Base-by-base conservation (phyloP, 2,888 invertebrate genomes). In the Blastobasis lacticolella region DNA sequence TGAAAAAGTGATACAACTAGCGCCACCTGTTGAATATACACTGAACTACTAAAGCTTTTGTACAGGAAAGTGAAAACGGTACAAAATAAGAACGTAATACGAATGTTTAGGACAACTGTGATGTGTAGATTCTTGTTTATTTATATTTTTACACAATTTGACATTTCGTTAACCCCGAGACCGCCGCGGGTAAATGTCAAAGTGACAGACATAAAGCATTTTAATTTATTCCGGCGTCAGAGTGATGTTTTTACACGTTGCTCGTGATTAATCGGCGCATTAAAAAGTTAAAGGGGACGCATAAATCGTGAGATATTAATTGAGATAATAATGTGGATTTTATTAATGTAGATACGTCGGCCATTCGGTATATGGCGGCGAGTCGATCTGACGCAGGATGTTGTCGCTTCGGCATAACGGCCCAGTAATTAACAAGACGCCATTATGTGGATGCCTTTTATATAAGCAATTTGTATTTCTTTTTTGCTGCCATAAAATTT, bases 21-120 rank as follows among this genome's bases (percentile, higher is more conserved):
- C 78, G 81, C 78, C 85, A 85, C 82, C 85, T 84, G 57, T 68
- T 56, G 44, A 10, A 2, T 4, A 1, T 0, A 3, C 2, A 40
- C 1, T 1, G 67, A 69, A 81, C 72, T 69, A 57, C 40, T 46
- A 45, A 43, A 51, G 46, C 45, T 50, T 45, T 23, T 23, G 23
- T 23, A 23, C 23, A 23, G 23, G 23, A 23, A 23, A 23, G 23
- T 23, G 23, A 23, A 23, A 23, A 23, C 23, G 23, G 3, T 23
- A 23, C 23, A 23, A 23, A 23, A 23, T 23, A 23, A 23, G 23
- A 23, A 23, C 23, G 23, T 23, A 23, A 2, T 3, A 23, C 23
- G 23, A 23, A 23, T 23, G 23, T 23, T 23, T 23, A 23, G 23
- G 23, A 23, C 23, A 1, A 23, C 23, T 23, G 23, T 23, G 23